Base-by-base conservation (phyloP, 2,797 vertebrate genomes). In the Microcaecilia unicolor region DNA sequence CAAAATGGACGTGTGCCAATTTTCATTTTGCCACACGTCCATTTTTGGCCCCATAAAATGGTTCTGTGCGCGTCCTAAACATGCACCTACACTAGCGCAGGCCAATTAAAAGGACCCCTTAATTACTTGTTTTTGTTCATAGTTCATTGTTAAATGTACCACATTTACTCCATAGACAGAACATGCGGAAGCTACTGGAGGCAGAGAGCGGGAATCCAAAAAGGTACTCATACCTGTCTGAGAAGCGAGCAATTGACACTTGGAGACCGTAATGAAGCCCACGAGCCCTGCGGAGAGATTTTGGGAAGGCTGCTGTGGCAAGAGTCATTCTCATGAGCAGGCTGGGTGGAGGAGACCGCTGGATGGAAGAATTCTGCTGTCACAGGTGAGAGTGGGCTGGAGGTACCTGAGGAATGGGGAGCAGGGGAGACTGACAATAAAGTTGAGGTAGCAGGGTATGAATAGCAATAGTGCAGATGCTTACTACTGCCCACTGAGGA, bases 361-460 rank as follows among this genome's bases (percentile, higher is more conserved):
- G 92, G 91, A 54, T 91, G 89, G 67, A 95, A 93, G 81, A 94
- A 91, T 56, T 94, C 90, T 18, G 79, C 68, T n/a, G 88, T 85
- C 41, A 90, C 76, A 54, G 73, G 83, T 47, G 90, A 81, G 16
- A 87, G 75, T 28, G 86, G 50, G 22, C 79, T 77, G 55, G 83
- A 72, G 15, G 70, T 65, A 67, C 67, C 65, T 30, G 44, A 62
- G 42, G 73, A 68, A 28, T 63, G 65, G 52, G 55, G 54, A 13
- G 50, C 59, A 2, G 48, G 34, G 36, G 67, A 39, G 5, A 15
- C 74, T 64, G 58, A 41, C 18, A 57, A n/a, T n/a, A n/a, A n/a
- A n/a, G n/a, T n/a, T n/a, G n/a, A 20, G 26, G 5, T 21, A 26
- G 7, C 18, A 45, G 29, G 31, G 53, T 54, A 22, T 38, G 58